Conservation (phyloP, 2,797 vertebrate genomes). For the Pangasius krempfi region DNA sequence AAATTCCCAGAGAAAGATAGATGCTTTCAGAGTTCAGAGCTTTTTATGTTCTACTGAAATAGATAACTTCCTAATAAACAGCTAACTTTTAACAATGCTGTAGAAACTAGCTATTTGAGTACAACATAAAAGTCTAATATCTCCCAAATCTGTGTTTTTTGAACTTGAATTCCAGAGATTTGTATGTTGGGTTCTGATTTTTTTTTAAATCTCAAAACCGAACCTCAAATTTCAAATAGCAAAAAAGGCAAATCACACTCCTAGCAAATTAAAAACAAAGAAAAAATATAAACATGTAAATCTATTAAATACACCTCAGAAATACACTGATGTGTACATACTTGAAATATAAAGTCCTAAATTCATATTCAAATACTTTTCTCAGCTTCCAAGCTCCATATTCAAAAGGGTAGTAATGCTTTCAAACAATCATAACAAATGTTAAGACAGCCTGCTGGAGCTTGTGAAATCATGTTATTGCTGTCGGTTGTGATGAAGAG, state of each 20-base stretch:
- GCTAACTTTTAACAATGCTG: neutral
- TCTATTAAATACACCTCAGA: neutral
- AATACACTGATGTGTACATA: neutral
- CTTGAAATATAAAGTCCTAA: neutral
- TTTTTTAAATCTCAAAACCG: no score
- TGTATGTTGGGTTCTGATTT: no score
- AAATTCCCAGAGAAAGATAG: neutral
- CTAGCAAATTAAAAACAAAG: neutral
- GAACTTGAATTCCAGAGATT: no score
- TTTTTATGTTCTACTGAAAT: neutral
- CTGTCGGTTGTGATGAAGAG: neutral
- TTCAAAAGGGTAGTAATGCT: neutral
- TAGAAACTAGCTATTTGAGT: neutral
- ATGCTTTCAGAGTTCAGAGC: neutral
- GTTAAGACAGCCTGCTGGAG: neutral
- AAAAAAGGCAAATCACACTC: neutral
- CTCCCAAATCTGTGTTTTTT: neutral
- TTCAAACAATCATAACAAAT: neutral
- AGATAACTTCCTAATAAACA: neutral
- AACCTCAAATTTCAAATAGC: no score
- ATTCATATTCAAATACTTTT: neutral
- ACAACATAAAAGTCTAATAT: neutral
- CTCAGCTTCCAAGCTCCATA: neutral
- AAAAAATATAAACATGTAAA: neutral
- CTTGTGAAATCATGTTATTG: neutral